phyloP scores from a whole-genome alignment of 2,888 invertebrate species.

The Microchrysa polita region DNA sequence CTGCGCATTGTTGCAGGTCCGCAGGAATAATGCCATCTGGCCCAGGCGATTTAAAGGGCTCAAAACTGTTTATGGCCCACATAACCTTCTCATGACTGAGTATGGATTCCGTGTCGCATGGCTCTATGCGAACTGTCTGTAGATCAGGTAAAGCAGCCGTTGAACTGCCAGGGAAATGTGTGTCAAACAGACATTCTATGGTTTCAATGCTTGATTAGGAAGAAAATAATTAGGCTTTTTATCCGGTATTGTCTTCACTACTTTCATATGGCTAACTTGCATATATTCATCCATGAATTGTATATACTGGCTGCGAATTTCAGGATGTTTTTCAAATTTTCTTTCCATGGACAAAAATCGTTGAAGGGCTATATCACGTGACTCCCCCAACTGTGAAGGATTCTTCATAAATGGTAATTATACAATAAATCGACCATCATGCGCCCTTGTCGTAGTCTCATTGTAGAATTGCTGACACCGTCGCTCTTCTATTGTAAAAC shows the following conservation, averaged over 20 bases:
- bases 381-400: not conserved
- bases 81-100: too few relatives aligned
- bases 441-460: not conserved
- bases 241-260: not conserved
- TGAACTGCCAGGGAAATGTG: too few relatives aligned
- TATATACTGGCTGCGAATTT: not conserved
- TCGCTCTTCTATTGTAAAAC: not conserved
- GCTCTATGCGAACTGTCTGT: too few relatives aligned
- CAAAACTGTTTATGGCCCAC: too few relatives aligned
- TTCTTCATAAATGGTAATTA: not conserved
- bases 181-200: too few relatives aligned
- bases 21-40: too few relatives aligned
- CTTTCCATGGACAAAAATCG: not conserved
- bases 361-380: not conserved
- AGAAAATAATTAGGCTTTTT: constrained; percentile 5
- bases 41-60: too few relatives aligned
- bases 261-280: not conserved
- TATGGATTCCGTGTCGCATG: too few relatives aligned
- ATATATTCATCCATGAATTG: not conserved
- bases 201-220: too few relatives aligned
- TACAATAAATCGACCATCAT: constrained; percentile 1
- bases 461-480: not conserved
- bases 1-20: too few relatives aligned
- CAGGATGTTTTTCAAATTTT: not conserved
- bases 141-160: too few relatives aligned